These are phyloP conservation scores for Felis chaus DNA, from an alignment of 2,113 vertebrate species.

Conservation along the genomic window DNA sequence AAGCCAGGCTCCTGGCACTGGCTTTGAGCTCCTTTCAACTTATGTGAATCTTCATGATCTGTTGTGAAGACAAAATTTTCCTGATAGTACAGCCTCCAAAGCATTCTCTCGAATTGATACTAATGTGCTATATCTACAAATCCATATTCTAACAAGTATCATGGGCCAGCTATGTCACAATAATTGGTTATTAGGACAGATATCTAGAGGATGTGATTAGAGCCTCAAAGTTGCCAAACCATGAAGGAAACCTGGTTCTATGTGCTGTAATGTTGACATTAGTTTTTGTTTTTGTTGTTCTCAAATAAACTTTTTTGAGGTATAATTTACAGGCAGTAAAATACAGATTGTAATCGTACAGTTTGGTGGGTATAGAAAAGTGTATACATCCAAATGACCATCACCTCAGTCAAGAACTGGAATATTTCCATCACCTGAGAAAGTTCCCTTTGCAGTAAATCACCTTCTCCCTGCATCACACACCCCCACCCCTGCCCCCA, in stretches of 20 bases:
- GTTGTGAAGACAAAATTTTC: neutral
- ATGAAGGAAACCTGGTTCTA: neutral
- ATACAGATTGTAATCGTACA: neutral
- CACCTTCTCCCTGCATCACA: accelerated
- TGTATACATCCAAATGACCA: neutral
- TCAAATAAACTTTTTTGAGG: neutral
- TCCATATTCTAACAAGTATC: neutral
- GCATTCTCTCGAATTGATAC: neutral
- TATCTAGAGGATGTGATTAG: neutral
- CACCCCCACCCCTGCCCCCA: neutral
- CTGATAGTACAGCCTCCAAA: neutral
- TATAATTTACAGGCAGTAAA: neutral
- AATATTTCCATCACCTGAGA: neutral
- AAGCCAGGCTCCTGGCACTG: neutral
- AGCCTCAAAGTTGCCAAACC: neutral
- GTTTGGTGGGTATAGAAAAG: neutral
- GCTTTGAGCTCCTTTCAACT: neutral
- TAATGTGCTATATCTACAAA: neutral
- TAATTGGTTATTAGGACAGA: neutral
- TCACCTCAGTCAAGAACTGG: neutral
- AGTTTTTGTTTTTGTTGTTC: neutral
- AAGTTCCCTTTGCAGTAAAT: neutral
- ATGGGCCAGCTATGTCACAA: no score
- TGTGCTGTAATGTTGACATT: neutral
- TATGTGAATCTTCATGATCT: neutral